These are phyloP conservation scores for Malacosoma neustria DNA, from an alignment of 2,888 invertebrate species.

Conservation along the genomic window DNA sequence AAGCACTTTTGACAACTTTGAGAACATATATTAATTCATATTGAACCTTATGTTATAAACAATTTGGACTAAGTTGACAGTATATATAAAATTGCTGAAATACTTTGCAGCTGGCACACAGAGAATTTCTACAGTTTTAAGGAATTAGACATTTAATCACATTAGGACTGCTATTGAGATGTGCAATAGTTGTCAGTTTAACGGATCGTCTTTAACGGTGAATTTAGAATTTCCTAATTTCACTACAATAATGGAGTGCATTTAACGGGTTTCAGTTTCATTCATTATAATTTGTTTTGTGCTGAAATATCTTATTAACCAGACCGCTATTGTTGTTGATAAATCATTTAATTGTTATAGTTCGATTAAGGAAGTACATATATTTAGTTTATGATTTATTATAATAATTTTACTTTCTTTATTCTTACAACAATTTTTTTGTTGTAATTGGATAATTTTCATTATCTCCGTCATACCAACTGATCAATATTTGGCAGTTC, in stretches of 20 bases:
- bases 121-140: slow-evolving; percentile 41
- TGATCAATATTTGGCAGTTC: no score
- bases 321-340: no score
- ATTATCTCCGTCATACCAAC: no score
- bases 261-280: not conserved
- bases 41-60: slow-evolving; percentile 28
- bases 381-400: no score
- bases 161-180: slow-evolving; percentile 33
- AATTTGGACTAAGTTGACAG: slow-evolving; percentile 15
- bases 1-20: slow-evolving; percentile 35
- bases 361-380: no score
- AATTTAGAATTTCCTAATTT: not conserved
- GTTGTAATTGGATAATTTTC: no score
- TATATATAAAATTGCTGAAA: slow-evolving; percentile 23
- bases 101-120: slow-evolving; percentile 40
- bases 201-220: slow-evolving; percentile 12
- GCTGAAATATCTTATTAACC: no score
- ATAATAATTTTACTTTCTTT: no score
- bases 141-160: slow-evolving; percentile 52
- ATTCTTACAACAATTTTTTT: no score
- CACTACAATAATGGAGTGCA: not conserved
- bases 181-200: slow-evolving; percentile 17
- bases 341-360: no score
- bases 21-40: slow-evolving; percentile 31
- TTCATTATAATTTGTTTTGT: no score